Percentiles rank a stretch among this genome's conserved stretches.
Evolutionary conservation across 2,888 invertebrate genomes (phyloP).

Genomic region (Lepeophtheirus nordmannii): DNA sequence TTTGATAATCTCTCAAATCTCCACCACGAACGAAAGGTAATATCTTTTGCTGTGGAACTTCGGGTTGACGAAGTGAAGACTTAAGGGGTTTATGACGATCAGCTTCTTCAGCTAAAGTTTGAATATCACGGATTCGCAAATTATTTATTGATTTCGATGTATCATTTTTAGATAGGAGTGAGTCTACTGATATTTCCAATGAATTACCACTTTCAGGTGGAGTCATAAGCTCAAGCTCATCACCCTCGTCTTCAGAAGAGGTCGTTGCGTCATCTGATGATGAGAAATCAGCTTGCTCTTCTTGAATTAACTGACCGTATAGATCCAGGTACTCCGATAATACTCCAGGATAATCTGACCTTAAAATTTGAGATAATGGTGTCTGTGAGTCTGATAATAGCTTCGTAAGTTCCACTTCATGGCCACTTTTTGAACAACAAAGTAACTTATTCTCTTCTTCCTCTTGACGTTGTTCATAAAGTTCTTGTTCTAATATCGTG

Average conservation of each 20-base stretch:
- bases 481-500: constrained; percentile 26
- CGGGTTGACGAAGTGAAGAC: not conserved
- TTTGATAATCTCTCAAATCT: not conserved
- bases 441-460: not conserved
- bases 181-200: not conserved
- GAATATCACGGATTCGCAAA: not conserved
- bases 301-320: not conserved
- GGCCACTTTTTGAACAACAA: not conserved
- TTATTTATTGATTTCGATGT: not conserved
- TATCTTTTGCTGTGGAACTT: not conserved
- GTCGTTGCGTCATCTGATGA: not conserved
- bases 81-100: not conserved
- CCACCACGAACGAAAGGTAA: not conserved
- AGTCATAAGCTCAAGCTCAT: constrained; percentile 9
- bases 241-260: constrained; percentile 11
- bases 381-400: constrained; percentile 6
- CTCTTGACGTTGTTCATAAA: constrained; percentile 4
- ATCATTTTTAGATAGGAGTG: not conserved
- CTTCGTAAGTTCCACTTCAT: not conserved
- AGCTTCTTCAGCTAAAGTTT: not conserved
- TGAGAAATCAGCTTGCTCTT: not conserved
- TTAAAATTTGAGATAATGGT: not conserved
- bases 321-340: constrained; percentile 11
- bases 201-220: constrained; percentile 2
- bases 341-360: constrained; percentile 12